These are phyloP conservation scores for Anolis sagrei DNA, from an alignment of 2,113 vertebrate genomes.

Conservation along the genomic window DNA sequence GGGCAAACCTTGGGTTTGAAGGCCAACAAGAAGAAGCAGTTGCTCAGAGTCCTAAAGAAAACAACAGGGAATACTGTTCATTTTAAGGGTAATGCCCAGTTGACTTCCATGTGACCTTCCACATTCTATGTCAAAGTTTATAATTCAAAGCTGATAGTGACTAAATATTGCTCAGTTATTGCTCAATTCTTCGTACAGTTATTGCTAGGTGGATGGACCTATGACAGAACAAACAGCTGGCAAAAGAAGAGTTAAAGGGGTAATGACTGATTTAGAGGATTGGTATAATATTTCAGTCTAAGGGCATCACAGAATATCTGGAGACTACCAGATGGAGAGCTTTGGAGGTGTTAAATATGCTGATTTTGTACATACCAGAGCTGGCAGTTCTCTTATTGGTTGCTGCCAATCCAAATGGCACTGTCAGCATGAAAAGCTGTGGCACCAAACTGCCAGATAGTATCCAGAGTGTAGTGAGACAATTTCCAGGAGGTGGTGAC, in stretches of 20 bases:
- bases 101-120: slow-evolving; percentile 26
- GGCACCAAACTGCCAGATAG: no score
- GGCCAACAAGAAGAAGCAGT: slow-evolving; percentile 45
- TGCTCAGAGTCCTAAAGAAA: slow-evolving; percentile 33
- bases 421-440: not conserved
- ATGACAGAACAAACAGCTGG: not conserved
- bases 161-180: not conserved
- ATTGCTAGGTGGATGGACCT: not conserved
- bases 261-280: not conserved
- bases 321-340: not conserved
- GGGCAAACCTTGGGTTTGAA: slow-evolving; percentile 46
- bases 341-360: not conserved
- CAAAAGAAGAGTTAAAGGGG: not conserved
- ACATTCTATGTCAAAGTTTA: slow-evolving; percentile 19
- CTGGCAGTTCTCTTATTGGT: not conserved
- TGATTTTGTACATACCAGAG: not conserved
- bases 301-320: not conserved
- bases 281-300: not conserved
- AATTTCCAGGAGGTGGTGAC: no score
- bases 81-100: slow-evolving; percentile 21
- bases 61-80: slow-evolving; percentile 37
- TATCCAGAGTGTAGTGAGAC: no score
- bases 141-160: not conserved
- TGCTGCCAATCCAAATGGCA: not conserved
- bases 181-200: slow-evolving; percentile 29